Base-by-base conservation (phyloP, 2,888 invertebrate genomes). In the Gryllus longicercus region DNA sequence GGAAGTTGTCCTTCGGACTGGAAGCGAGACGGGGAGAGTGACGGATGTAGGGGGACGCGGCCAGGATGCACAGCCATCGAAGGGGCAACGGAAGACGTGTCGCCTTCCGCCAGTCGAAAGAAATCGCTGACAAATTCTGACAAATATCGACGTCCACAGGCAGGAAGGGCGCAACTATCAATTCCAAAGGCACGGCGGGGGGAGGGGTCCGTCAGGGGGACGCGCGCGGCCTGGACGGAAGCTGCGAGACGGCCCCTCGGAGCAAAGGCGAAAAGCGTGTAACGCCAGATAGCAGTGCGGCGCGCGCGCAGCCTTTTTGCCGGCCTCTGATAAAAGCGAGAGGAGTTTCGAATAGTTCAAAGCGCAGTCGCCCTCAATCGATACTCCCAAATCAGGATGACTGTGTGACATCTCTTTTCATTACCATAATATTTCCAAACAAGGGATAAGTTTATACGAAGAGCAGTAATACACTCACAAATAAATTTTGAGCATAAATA, bases 121-220 rank as follows among this genome's bases (percentile, higher is more conserved):
- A 63, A 63, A 63, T 63, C 63, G 63, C 63, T 63, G 63, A 63
- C 63, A 63, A 63, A 63, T 63, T 63, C 63, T 63, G 63, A 63
- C 63, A 63, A 63, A 63, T 63, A 63, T 63, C 63, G 63, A 63
- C 63, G 63, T 63, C 63, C 63, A 63, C 63, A 63, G 63, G 16
- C 63, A 63, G 63, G 63, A 63, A 63, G n/a, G 63, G 63, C 11
- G 63, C 16, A 63, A 63, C 63, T 63, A 63, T 63, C 63, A 63
- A 63, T 63, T 63, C 63, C 63, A n/a, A 63, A 63, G 63, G 3
- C 63, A 16, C 63, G 14, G 11, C 18, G 63, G 14, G 16, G 63
- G 38, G 38, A 8, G 38, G 38, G 38, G 38, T 38, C 38, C 38
- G 38, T 38, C 38, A 38, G 63, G 63, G 63, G 63, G 63, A 18